Base-by-base conservation (phyloP, 1,140 invertebrate species). In the Heterodera carotae region DNA sequence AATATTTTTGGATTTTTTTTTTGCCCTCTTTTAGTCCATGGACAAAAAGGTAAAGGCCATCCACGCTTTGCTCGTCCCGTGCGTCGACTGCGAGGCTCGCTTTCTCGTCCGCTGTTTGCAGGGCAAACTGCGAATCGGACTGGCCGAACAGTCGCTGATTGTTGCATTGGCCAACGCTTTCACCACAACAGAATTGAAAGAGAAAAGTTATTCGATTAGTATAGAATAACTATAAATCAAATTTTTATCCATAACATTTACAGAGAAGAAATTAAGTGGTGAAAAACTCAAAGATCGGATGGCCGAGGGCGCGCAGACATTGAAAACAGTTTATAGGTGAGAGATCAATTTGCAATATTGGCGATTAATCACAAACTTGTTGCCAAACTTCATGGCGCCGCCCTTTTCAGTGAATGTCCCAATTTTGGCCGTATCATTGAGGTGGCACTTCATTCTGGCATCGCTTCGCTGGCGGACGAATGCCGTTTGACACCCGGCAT, bases 131-230 rank as follows among this genome's bases (percentile, higher is more conserved):
- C 91, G 97, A 56, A 96, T 99, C 82, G 96, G 96, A 4, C 90
- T 99, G 69, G 97, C 96, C 0, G 97, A 99, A 87, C 95, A 97
- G 89, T 97, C 95, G 18, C 92, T 98, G 31, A 89, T 99, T 22
- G 84, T 88, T 87, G 96, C 97, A 18, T 87, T 99, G 60, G 94
- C 94, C 18, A 91, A 93, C 84, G 96, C 96, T 5, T 92, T 92
- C 82, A 87, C 86, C n/a, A 74, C 31, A 29, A 66, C 76, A 8
- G 83, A 87, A 60, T 27, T 83, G 5, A 78, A 81, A 69, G 59
- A 84, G 59, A 74, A 69, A 77, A 84, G 86, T 77, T n/a, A 39
- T n/a, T 67, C 18, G 69, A n/a, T 80, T 12, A 25, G 18, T 56
- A 22, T 66, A 29, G 25, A 66, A 27, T 27, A 10, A 18, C 2